Base-by-base conservation (phyloP, 2,797 vertebrate genomes). In the Acipenser transmontanus region DNA sequence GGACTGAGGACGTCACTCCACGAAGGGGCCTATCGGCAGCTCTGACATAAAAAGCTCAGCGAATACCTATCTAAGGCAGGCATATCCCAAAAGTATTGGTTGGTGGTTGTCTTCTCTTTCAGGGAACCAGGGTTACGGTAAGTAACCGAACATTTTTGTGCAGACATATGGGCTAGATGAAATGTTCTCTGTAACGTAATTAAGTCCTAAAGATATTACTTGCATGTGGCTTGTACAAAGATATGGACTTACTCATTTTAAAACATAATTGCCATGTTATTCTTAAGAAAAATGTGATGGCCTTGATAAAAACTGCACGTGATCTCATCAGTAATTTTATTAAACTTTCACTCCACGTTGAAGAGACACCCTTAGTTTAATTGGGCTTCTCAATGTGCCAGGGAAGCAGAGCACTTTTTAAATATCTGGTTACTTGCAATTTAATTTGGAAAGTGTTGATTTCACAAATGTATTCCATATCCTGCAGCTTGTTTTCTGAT, bases 221-320 rank as follows among this genome's bases (percentile, higher is more conserved):
- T 34, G 34, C 34, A 34, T 34, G 34, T 3, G 34, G 3, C 2
- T 66, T 6, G 52, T 59, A 66, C 14, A 48, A 57, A 57, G 52
- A 51, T 10, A 57, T 57, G 8, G 12, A n/a, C 67, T 64, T 7
- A 14, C 56, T 69, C 72, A 74, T 66, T 66, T 72, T 71, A 71
- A 70, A 71, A 69, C 81, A 79, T 84, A 85, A 87, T 82, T 83
- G 77, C 75, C 77, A 77, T 34, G 70, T 67, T 65, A 84, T 81
- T 82, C 71, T 82, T 79, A 62, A 56, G 34, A 59, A 70, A 71
- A 69, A 66, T 8, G 2, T 54, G 51, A 12, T 54, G 51, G 56
- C 48, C 62, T 50, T 67, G 47, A 52, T 57, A 66, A 56, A 61
- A 65, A 34, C 20, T 68, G 70, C 73, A 66, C 69, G 72, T 79